A percentile compares a stretch with the other conserved stretches of the same genome.
These are phyloP conservation scores for Diorhabda elongata DNA, from an alignment of 1,140 invertebrate genomes.

Conservation along the genomic window DNA sequence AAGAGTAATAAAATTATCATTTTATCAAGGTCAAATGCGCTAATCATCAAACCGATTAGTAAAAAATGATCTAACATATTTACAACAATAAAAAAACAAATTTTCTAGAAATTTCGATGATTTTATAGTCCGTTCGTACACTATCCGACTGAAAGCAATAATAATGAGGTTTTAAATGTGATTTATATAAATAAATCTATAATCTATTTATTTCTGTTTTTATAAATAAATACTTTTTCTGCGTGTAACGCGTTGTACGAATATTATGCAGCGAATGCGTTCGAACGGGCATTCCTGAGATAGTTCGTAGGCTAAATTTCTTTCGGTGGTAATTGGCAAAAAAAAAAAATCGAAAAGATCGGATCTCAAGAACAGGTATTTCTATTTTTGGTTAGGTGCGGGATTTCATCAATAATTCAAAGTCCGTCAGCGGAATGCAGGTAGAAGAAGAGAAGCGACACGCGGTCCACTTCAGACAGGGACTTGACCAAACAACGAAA, in stretches of 20 bases:
- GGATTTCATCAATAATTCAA: conserved; percentile 12
- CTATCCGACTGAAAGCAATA: neutral
- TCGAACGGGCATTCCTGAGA: conserved; percentile 7
- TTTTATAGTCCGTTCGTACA: neutral
- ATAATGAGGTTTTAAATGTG: neutral
- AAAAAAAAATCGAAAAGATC: conserved; percentile 5
- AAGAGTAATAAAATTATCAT: conserved; percentile 12
- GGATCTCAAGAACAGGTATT: conserved; percentile 9
- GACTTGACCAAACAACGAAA: too few species aligned
- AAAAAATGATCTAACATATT: conserved; percentile 1
- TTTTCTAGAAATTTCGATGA: neutral
- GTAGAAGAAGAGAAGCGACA: conserved; percentile 7
- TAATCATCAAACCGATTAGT: neutral
- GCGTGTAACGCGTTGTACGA: neutral
- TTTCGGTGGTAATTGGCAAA: conserved; percentile 4
- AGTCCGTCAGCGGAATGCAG: conserved; percentile 5
- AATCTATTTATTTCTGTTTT: too few species aligned
- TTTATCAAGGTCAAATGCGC: conserved; percentile 10
- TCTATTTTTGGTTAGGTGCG: conserved; percentile 8
- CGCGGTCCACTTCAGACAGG: neutral
- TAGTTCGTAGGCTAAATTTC: conserved; percentile 12
- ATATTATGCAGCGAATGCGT: neutral
- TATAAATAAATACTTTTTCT: neutral
- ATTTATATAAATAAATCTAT: neutral
- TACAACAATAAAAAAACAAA: neutral